These are phyloP conservation scores for Nowickia ferox DNA, from an alignment of 2,888 invertebrate genomes.

Conservation along the genomic window DNA sequence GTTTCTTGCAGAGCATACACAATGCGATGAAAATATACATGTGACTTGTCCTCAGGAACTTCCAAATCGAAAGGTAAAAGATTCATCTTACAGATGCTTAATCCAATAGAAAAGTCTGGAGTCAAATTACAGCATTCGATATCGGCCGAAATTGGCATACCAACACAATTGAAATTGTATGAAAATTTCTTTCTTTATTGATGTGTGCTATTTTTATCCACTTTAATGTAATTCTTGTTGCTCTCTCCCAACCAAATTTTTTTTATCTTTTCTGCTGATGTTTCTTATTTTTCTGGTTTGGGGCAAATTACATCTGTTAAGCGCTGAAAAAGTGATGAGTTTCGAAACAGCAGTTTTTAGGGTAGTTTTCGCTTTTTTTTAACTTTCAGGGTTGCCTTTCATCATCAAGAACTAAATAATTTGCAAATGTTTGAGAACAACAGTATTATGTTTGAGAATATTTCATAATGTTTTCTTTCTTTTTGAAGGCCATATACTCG, in stretches of 20 bases:
- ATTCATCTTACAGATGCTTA: no score
- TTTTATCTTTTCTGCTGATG: slow-evolving; percentile 19
- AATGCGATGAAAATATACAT: no score
- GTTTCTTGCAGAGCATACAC: no score
- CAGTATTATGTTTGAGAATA: slow-evolving; percentile 12
- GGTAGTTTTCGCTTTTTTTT: slow-evolving; percentile 50
- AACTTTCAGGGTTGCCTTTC: slow-evolving; percentile 54
- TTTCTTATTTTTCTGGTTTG: slow-evolving; percentile 44
- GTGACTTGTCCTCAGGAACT: no score
- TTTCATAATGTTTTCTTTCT: slow-evolving; percentile 13
- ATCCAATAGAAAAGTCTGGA: no score
- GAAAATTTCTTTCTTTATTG: slow-evolving; percentile 37
- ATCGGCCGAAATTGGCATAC: no score
- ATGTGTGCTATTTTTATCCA: slow-evolving; percentile 8
- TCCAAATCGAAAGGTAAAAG: no score
- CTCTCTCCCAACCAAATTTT: slow-evolving; percentile 19
- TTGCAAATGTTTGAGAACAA: slow-evolving; percentile 16
- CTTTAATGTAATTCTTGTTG: slow-evolving; percentile 24
- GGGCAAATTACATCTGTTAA: slow-evolving; percentile 15
- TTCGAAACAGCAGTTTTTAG: slow-evolving; percentile 7
- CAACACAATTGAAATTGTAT: no score
- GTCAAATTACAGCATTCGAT: no score
- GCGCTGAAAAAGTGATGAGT: slow-evolving; percentile 25
- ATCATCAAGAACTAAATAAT: slow-evolving; percentile 16
- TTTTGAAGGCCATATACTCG: slow-evolving; percentile 58